Evolutionary conservation across 2,888 invertebrate genomes (phyloP), one percentile per base, ranked within the genome.

Genomic region (Spodoptera exigua): DNA sequence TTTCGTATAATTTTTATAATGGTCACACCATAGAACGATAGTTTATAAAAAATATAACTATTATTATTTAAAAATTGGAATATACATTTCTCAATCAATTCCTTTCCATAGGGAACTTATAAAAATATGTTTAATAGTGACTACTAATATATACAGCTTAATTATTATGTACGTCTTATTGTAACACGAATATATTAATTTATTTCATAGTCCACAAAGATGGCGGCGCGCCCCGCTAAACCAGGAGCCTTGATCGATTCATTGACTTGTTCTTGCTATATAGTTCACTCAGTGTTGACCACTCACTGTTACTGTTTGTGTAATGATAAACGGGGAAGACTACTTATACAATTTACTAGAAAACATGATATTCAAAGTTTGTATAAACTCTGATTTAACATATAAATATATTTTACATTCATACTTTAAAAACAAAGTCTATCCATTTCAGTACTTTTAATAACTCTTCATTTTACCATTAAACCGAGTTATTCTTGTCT

Each of bases 41-140:
- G 49, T 62, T 64, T 75, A 74, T 61, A 76, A 72, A 27, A 70
- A 71, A 72, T 79, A 63, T 63, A 67, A 57, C 56, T 77, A 75
- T 74, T 51, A 74, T 66, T 70, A 56, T 27, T 27, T 9, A 27
- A 47, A 60, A 80, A 81, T 79, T 84, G 74, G 76, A 81, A 81
- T 79, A 80, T 81, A 79, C 71, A 82, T 60, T 65, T 65, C 61
- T 72, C 68, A 78, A 78, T 87, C 84, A 83, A 85, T 86, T 86
- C 86, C 85, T 82, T 74, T 54, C 66, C 70, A 72, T 59, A 73
- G 63, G 71, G 67, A 78, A 74, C 66, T 74, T 73, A 78, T 66
- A 76, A 75, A 71, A 73, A 74, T 73, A 71, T 58, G 37, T 74
- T 61, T 67, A 58, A 40, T 60, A 57, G 36, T 59, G 49, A 66